Base-by-base conservation (phyloP, 1,140 invertebrate species). In the Musca vetustissima region DNA sequence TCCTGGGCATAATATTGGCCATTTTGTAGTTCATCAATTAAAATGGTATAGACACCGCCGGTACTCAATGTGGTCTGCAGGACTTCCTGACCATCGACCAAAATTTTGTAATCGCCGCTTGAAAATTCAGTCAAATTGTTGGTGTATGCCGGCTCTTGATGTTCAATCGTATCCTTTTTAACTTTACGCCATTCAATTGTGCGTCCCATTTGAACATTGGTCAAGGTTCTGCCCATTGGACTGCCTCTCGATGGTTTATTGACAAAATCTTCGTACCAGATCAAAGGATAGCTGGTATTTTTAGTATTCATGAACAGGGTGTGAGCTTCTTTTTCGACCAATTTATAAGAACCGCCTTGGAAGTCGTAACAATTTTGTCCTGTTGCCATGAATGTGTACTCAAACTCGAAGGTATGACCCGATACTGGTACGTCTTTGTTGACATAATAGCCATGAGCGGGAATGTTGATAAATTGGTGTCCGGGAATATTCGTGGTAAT, bases 41-140 rank as follows among this genome's bases (percentile, higher is more conserved):
- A 24, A 1, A 89, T 67, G 0, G 87, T 85, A 67, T 89, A 90
- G n/a, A 89, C 86, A 11, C 87, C 89, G 1, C 89, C 89, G 7
- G 83, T 72, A 25, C 83, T 83, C 2, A 90, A 70, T 0, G 61
- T 47, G 2, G 84, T 69, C 0, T 47, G 14, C 1, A 25, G 61
- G 0, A 85, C 43, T 0, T 49, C 3, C 0, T 52, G 36, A 1
- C 75, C 69, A 19, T 83, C 78, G 1, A 86, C 66, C 25, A 70
- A 73, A n/a, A 86, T 69, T 0, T 83, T 75, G 68, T 88, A 89
- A 0, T 57, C 69, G 0, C 74, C 80, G 0, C 85, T 74, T 13
- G 83, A 83, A 1, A 87, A 71, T 70, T 84, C 72, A 24, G 65
- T 24, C 43, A 83, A 71, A 78, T 64, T 6, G 76, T 81, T 0